Base-by-base conservation (phyloP, 2,797 vertebrate genomes). In the Cyprinodon diabolis region DNA sequence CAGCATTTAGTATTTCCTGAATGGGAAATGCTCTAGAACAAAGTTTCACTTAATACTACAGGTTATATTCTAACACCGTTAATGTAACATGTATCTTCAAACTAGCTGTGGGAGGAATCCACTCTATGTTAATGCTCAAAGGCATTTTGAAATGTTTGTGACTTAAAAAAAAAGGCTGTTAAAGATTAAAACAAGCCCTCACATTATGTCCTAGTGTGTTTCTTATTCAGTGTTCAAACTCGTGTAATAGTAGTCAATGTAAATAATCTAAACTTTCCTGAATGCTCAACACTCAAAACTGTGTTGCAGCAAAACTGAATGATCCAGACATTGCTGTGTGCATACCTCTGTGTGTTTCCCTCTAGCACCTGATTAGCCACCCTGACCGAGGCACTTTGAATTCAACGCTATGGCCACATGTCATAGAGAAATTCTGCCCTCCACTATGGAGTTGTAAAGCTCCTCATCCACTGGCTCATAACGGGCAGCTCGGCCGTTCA, bases 391-490 rank as follows among this genome's bases (percentile, higher is more conserved):
- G 71, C 69, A 68, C 71, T 60, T 21, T 56, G 77, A 71, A 75
- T 62, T 72, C 57, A 55, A 21, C 56, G 52, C 72, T 70, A 43
- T 9, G 11, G 40, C 75, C 47, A 6, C 79, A 52, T 71, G 77
- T 97, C 94, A 98, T 82, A 98, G 92, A 56, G 94, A 85, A 14
- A 95, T 93, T 76, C 94, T 94, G 9, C 96, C 96, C 0, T 95
- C 91, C 4, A 76, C 86, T 84, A 98, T 94, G 66, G 92, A 89
- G 14, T 71, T 88, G 60, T 95, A 94, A 21, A 97, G 82, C 66
- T 87, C 85, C 71, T 96, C 95, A 0, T 95, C 93, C 69, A 98
- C 62, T 0, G 89, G 90, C 66, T 97, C 89, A 30, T 97, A 98
- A 69, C 78, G 86, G 0, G 92, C 95, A 40, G 89, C 90, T 85